Conservation (phyloP, 2,888 invertebrate genomes). For the Ectemnius lituratus region DNA sequence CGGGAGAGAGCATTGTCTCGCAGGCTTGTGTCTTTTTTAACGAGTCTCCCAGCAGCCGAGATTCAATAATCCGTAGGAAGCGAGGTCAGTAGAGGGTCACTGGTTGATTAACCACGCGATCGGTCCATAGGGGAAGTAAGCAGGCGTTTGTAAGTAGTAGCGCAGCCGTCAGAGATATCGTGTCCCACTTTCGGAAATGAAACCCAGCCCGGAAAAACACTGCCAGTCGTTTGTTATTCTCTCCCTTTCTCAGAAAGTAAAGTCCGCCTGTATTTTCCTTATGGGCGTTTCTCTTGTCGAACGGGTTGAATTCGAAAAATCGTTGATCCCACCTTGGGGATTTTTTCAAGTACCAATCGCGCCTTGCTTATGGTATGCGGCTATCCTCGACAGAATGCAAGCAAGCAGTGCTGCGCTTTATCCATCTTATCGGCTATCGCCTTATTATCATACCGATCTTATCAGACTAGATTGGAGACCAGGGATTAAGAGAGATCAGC, state of each 20-base stretch:
- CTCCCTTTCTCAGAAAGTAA: no score
- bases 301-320: no score
- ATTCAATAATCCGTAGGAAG: slow-evolving; percentile 61
- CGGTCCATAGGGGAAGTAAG: slow-evolving; percentile 23
- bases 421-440: neutral
- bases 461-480: neutral
- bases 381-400: no score
- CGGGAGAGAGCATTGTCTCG: slow-evolving; percentile 17
- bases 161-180: slow-evolving; percentile 30
- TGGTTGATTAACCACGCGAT: slow-evolving; percentile 59
- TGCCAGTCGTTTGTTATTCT: neutral
- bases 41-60: slow-evolving; percentile 30
- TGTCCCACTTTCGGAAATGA: slow-evolving; percentile 28
- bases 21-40: slow-evolving; percentile 10
- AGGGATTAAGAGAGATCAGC: neutral
- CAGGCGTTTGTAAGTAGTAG: slow-evolving; percentile 4
- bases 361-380: no score
- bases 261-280: neutral
- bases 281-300: neutral
- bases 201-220: slow-evolving; percentile 18
- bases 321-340: no score
- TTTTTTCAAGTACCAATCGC: no score
- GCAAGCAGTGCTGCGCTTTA: neutral
- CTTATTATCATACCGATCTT: slow-evolving; percentile 2
- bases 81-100: slow-evolving; percentile 59